Evolutionary conservation across 2,113 vertebrate genomes (phyloP).

Genomic region (Fregetta grallaria): DNA sequence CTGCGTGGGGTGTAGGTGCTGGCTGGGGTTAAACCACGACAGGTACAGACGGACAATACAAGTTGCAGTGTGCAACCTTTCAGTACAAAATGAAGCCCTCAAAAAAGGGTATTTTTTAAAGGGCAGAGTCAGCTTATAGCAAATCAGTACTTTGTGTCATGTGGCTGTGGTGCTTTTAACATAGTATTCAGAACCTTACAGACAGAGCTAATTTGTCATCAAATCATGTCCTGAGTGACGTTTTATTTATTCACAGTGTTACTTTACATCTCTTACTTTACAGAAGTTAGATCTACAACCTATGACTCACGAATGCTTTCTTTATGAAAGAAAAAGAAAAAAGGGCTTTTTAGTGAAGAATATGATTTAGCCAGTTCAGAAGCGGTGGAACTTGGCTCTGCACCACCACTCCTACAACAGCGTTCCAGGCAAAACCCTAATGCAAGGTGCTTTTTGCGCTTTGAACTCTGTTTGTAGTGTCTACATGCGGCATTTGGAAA

Average conservation of each 20-base stretch:
- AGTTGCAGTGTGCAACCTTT: background rate
- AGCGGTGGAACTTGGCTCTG: background rate
- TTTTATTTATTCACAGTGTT: background rate
- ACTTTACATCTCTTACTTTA: background rate
- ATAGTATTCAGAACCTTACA: background rate
- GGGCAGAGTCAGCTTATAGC: background rate
- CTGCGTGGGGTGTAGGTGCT: too few relatives aligned
- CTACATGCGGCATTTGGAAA: background rate
- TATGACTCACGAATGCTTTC: background rate
- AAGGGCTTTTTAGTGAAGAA: background rate
- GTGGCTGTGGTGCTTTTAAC: background rate
- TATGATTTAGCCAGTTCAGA: background rate
- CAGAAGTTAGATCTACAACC: background rate
- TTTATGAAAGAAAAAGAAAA: background rate
- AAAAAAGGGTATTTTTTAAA: background rate
- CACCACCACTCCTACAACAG: background rate
- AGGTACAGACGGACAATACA: background rate
- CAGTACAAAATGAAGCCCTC: background rate
- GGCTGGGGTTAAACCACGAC: too few relatives aligned
- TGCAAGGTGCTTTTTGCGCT: background rate
- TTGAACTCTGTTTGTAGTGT: background rate
- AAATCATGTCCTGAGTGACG: background rate
- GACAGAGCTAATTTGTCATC: background rate
- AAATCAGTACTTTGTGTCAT: background rate
- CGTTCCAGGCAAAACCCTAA: background rate